Base-by-base conservation (phyloP, 2,888 invertebrate genomes). In the Hirudinaria manillensis region DNA sequence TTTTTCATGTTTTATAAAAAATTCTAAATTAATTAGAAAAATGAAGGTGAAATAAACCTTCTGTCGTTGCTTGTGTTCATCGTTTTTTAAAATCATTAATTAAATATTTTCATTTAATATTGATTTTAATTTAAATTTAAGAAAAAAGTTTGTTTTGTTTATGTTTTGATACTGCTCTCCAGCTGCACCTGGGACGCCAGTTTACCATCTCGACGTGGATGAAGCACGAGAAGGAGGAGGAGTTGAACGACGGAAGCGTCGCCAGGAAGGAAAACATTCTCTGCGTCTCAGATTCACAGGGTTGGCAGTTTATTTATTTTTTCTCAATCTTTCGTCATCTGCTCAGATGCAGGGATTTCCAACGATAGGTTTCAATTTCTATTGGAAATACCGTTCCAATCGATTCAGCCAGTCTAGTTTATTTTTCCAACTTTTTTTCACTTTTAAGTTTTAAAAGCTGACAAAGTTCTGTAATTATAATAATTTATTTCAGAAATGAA, bases 241-340 rank as follows among this genome's bases (percentile, higher is more conserved):
- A 76, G 45, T 21, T 51, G 27, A 56, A 90, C 27, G 89, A 78
- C 29, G 78, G 79, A 70, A 34, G 56, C 19, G 24, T 68, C 32
- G 55, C 73, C 24, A 78, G 81, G 90, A 99, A 99, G 87, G 98
- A 99, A 84, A 97, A 98, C 83, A 91, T 99, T 81, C 87, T 99
- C 68, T 99, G 99, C 85, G 92, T 93, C 82, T 94, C 97, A 36
- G 99, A 99, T 86, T 95, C 97, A 84, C 95, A 96, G 85, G 94
- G 95, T 94, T 82, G 89, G 91, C 79, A 66, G n/a, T 21, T 19
- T 36, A 38, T 3, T 65, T 34, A 61, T 65, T 27, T n/a, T n/a
- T n/a, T n/a, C n/a, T n/a, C n/a, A n/a, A n/a, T n/a, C n/a, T n/a
- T n/a, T n/a, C n/a, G n/a, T n/a, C n/a, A n/a, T n/a, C n/a, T n/a